Conservation (phyloP, 1,140 invertebrate species). For the Asbolus verrucosus region DNA sequence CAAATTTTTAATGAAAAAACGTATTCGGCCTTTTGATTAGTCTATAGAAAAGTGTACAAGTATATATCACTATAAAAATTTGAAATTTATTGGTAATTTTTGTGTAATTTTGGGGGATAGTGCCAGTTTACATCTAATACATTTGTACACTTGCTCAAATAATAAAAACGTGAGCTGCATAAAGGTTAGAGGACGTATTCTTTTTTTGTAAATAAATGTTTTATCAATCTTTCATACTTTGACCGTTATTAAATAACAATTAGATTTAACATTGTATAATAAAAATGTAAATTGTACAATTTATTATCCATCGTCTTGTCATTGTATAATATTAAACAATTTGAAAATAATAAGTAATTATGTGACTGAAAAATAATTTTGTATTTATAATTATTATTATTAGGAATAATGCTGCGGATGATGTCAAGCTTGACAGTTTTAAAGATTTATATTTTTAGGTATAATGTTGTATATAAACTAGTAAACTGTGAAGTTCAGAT, state of each 20-base stretch:
- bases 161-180: not conserved
- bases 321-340: conserved; percentile 28
- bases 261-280: conserved; percentile 19
- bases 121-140: not conserved
- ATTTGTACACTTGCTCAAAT: conserved; percentile 19
- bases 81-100: no score
- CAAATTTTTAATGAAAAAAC: no score
- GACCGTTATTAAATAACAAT: not conserved
- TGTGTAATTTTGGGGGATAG: no score
- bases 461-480: conserved; percentile 27
- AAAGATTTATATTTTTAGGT: conserved; percentile 40
- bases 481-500: not conserved
- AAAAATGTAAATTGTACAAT: conserved; percentile 36
- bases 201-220: conserved; percentile 20
- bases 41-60: no score
- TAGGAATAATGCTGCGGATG: not conserved
- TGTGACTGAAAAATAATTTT: conserved; percentile 34
- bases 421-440: conserved; percentile 24
- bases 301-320: conserved; percentile 26
- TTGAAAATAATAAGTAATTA: conserved; percentile 33
- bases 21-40: no score
- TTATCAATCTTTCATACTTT: conserved; percentile 10
- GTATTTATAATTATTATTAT: conserved; percentile 1
- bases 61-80: no score
- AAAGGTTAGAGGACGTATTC: not conserved